Evolutionary conservation across 2,797 vertebrate species (phyloP), one percentile per base, ranked within the genome.

Genomic region (Pteropus rufus): DNA sequence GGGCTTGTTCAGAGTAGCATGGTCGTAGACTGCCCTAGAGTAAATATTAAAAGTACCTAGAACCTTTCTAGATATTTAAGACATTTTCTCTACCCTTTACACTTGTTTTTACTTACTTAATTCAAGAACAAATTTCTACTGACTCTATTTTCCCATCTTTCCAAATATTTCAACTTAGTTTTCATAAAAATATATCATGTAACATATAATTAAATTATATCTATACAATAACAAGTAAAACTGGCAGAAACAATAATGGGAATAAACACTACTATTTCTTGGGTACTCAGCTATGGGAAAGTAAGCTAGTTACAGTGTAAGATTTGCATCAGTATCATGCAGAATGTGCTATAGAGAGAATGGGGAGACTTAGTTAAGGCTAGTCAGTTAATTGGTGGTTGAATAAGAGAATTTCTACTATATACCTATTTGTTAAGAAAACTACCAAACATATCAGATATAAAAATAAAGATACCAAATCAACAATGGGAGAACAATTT

Each of bases 1-100:
- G 46, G 46, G 46, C 46, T 46, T 46, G 46, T 46, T 46, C 46
- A 46, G 46, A 46, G 46, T 46, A 46, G 12, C 46, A 46, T 46
- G 46, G 2, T 46, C 46, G 12, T 46, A 12, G 12, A 44, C 24
- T 87, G 31, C 64, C n/a, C 64, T 83, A 23, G 23, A 67, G 15
- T 60, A 92, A 92, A 29, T 73, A 36, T 58, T 75, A 10, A 88
- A 96, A 96, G 65, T 76, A 84, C 41, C 15, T 84, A 84, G 29
- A 89, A 69, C 49, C 19, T 14, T 77, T 76, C 44, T 41, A 92
- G 34, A 41, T 39, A 36, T 52, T 75, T 75, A 93, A 19, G 29
- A 49, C 8, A 41, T 77, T 41, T 89, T 7, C 14, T 26, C 16
- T 86, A 56, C 46, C 49, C 81, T 92, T 92, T 67, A 44, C 7